Conservation (phyloP, 1,140 invertebrate genomes). For the Drosophila novamexicana region DNA sequence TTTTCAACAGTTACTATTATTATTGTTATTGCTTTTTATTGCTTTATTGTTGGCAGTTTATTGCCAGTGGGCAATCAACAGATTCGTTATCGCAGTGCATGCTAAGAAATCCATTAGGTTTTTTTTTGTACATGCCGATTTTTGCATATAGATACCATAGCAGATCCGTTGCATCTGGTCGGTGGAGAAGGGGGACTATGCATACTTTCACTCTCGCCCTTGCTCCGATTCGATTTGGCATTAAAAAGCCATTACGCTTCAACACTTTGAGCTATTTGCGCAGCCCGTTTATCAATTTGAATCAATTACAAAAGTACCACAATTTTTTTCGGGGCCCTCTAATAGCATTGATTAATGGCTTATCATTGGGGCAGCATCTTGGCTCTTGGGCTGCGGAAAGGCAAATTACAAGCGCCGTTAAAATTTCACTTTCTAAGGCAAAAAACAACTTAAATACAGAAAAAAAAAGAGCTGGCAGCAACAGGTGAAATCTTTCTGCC, state of each 20-base stretch:
- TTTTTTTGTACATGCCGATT: slow-evolving; percentile 18
- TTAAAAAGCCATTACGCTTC: slow-evolving; percentile 31
- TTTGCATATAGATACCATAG: slow-evolving; percentile 32
- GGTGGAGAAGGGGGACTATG: too few species aligned
- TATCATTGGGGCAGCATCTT: slow-evolving; percentile 12
- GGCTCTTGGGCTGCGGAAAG: slow-evolving; percentile 6
- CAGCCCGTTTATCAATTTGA: slow-evolving; percentile 40
- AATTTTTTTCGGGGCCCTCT: slow-evolving; percentile 34
- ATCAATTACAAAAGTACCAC: slow-evolving; percentile 33
- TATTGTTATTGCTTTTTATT: slow-evolving; percentile 40
- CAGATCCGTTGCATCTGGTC: neutral
- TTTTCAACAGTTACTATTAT: neutral
- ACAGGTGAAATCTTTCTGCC: slow-evolving; percentile 56
- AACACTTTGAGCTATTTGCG: slow-evolving; percentile 25
- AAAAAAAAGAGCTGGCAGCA: slow-evolving; percentile 31
- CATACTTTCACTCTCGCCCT: slow-evolving; percentile 49
- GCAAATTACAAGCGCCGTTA: slow-evolving; percentile 56
- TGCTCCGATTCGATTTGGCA: slow-evolving; percentile 35
- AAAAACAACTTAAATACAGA: slow-evolving; percentile 25
- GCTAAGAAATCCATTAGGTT: slow-evolving; percentile 49
- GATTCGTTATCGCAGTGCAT: slow-evolving; percentile 45
- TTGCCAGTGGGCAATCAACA: slow-evolving; percentile 37
- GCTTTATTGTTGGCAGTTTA: slow-evolving; percentile 56
- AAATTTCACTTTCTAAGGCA: slow-evolving; percentile 63
- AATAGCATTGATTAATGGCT: slow-evolving; percentile 55